Evolutionary conservation across 1,140 invertebrate genomes (phyloP).

Genomic region (Bombus terrestris): DNA sequence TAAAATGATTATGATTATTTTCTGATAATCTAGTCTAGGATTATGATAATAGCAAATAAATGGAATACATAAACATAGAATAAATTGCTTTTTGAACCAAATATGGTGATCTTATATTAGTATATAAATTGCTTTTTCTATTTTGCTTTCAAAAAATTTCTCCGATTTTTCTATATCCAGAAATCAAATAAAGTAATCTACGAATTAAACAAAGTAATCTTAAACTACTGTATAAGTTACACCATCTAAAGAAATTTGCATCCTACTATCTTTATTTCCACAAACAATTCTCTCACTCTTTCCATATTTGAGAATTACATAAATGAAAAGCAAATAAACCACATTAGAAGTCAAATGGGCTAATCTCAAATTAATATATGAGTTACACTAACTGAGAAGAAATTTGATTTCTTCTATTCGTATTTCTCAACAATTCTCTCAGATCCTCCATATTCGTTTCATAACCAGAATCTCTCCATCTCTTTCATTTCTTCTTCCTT

Average conservation of each 20-base stretch:
- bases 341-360: background rate
- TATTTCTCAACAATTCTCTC: slow-evolving; percentile 6
- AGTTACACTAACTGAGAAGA: background rate
- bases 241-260: background rate
- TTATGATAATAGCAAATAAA: too few relatives aligned
- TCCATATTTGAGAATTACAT: background rate
- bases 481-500: background rate
- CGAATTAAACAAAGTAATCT: too few relatives aligned
- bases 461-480: background rate
- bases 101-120: too few relatives aligned
- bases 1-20: too few relatives aligned
- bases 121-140: too few relatives aligned
- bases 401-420: background rate
- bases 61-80: too few relatives aligned
- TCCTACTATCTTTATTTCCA: background rate
- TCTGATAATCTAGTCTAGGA: too few relatives aligned
- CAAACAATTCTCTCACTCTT: background rate
- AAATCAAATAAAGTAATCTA: too few relatives aligned
- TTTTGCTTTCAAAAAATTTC: too few relatives aligned
- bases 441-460: slow-evolving; percentile 33
- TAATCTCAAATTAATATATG: background rate
- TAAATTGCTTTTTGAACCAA: too few relatives aligned
- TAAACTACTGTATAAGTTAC: background rate
- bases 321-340: background rate
- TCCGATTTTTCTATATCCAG: too few relatives aligned